Percentiles rank a stretch among this genome's conserved stretches.
Evolutionary conservation across 2,888 invertebrate species (phyloP).

Genomic region (Tetropium fuscum): DNA sequence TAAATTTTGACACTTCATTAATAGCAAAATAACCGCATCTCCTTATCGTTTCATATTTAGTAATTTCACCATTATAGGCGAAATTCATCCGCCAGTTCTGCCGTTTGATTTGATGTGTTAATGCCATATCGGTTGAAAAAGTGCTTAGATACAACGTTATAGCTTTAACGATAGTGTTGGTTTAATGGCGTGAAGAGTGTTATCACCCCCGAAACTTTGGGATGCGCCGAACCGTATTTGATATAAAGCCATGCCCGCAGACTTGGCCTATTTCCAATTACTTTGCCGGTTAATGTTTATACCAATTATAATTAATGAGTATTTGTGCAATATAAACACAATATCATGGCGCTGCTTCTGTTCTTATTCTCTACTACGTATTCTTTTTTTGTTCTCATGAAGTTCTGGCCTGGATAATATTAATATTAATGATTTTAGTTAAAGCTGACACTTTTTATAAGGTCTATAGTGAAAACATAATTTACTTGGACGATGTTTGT

Average conservation of each 20-base stretch:
- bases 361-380: background rate
- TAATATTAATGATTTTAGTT: conserved; percentile 5
- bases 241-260: conserved; percentile 50
- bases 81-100: conserved; percentile 21
- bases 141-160: conserved; percentile 51
- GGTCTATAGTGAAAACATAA: background rate
- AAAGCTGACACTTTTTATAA: background rate
- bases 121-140: conserved; percentile 51
- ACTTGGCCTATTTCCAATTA: conserved; percentile 52
- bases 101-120: conserved; percentile 48
- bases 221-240: conserved; percentile 52
- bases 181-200: conserved; percentile 60
- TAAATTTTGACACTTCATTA: conserved; percentile 20
- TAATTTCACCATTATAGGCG: conserved; percentile 18
- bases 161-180: conserved; percentile 56
- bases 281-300: conserved; percentile 41
- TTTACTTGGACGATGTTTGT: background rate
- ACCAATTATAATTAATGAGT: conserved; percentile 50
- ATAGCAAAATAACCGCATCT: conserved; percentile 9
- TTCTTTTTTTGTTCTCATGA: background rate
- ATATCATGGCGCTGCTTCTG: background rate
- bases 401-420: background rate
- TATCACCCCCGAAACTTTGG: conserved; percentile 54
- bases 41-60: conserved; percentile 21
- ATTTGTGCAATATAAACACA: conserved; percentile 19